Conservation (phyloP, 2,113 vertebrate genomes). For the Bolborhynchus lineola region DNA sequence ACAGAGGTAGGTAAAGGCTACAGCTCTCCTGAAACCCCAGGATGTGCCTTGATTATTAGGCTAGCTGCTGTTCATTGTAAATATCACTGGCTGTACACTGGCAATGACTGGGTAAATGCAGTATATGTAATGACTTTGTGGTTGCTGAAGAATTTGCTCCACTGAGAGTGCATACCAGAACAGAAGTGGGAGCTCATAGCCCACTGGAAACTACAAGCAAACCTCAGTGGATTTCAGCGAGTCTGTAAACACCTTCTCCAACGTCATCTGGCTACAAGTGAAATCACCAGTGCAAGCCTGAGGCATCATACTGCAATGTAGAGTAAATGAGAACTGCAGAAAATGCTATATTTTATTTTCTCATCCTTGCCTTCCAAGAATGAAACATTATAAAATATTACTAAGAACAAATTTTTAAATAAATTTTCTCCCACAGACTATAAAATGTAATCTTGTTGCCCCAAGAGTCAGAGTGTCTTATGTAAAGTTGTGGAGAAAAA, state of each 20-base stretch:
- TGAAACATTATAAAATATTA: background rate
- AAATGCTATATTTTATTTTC: background rate
- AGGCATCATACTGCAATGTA: background rate
- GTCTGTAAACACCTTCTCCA: background rate
- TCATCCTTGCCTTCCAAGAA: background rate
- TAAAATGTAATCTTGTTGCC: background rate
- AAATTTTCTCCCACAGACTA: background rate
- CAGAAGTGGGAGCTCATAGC: background rate
- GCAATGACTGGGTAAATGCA: background rate
- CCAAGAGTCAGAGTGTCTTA: accelerated
- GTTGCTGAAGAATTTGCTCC: background rate
- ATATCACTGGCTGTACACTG: background rate
- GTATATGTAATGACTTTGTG: background rate
- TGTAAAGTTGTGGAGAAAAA: background rate
- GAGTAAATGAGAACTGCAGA: background rate
- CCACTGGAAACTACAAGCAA: background rate
- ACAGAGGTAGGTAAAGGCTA: background rate
- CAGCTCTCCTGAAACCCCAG: background rate
- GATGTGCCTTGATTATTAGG: background rate
- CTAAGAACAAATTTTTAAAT: background rate
- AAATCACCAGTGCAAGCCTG: too few species aligned
- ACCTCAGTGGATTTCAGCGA: background rate
- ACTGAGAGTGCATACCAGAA: background rate
- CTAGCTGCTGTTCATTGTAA: background rate
- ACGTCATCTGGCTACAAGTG: background rate